Percentiles rank a stretch among this genome's conserved stretches.
Evolutionary conservation across 92 coral and sea anemone species (phyloP).

Genomic region (Heteractis magnifica): DNA sequence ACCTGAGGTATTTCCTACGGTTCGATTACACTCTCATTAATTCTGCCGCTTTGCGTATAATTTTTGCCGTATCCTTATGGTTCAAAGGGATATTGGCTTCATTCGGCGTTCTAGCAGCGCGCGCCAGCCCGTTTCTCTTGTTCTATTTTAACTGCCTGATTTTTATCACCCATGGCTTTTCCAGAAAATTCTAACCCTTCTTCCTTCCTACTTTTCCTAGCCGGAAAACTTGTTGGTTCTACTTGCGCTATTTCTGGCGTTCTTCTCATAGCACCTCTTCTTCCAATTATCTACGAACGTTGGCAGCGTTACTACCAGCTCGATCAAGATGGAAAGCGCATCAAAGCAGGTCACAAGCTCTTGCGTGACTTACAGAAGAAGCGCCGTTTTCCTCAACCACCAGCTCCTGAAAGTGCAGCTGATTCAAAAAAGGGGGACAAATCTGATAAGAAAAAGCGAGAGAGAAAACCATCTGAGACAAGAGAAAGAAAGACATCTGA

Average conservation of each 20-base stretch:
- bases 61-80: too few relatives aligned
- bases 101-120: too few relatives aligned
- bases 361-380: conserved; percentile 24
- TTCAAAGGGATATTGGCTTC: too few relatives aligned
- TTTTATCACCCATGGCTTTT: too few relatives aligned
- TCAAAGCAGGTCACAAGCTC: conserved; percentile 24
- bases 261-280: conserved; percentile 38
- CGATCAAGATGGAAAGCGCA: conserved; percentile 33
- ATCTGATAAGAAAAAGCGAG: background rate
- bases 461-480: background rate
- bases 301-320: conserved; percentile 41
- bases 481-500: background rate
- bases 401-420: background rate
- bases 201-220: background rate
- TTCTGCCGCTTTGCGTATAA: too few relatives aligned
- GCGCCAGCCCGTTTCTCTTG: too few relatives aligned
- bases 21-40: too few relatives aligned
- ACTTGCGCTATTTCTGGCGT: conserved; percentile 44
- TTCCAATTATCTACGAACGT: conserved; percentile 45
- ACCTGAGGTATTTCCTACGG: too few relatives aligned
- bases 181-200: background rate
- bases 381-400: background rate
- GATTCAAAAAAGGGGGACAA: conserved; percentile 1
- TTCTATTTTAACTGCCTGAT: too few relatives aligned
- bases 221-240: conserved; percentile 37